Base-by-base conservation (phyloP, 2,888 invertebrate species). In the Drosophila kanekoi region DNA sequence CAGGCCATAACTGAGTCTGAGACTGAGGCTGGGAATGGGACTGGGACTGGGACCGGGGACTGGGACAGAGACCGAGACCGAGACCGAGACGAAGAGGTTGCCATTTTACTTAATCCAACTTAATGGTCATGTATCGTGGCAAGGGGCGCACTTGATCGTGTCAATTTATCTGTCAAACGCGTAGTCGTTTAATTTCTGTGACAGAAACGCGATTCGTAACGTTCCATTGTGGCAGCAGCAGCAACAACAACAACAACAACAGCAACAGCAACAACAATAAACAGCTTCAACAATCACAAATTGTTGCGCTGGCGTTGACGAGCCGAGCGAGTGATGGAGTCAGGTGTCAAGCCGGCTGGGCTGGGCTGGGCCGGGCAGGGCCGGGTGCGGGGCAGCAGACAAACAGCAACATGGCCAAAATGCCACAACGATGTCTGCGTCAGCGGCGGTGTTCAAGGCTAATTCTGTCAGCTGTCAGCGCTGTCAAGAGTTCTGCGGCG, bases 381-480 rank as follows among this genome's bases (percentile, higher is more conserved):
- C 9, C n/a, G 32, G 52, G 45, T 38, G 53, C 47, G 61, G 18
- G 47, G 14, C 16, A 28, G 8, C 38, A 1, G 40, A 10, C 33
- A 49, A 44, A 32, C 28, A 51, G 18, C 48, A 56, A 79, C 67
- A 62, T 66, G 84, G 72, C 81, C 81, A 72, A 82, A 77, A 88
- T 79, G 48, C 73, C 57, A 57, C 59, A 73, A 49, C 28, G 57
- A 38, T 52, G 13, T 44, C 67, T 47, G 35, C 44, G 28, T 33
- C 60, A 37, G 74, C 77, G 33, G 38, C 60, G 37, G 18, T 60
- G 73, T 81, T 91, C 91, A 91, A 91, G 91, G 91, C 89, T 86
- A 87, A 86, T 74, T 76, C 85, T 90, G 90, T 89, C 86, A 84
- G 84, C 79, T 91, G 89, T 89, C 91, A 89, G 79, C 85, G 80